Base-by-base conservation (phyloP, 2,888 invertebrate species). In the Dugesia japonica region DNA sequence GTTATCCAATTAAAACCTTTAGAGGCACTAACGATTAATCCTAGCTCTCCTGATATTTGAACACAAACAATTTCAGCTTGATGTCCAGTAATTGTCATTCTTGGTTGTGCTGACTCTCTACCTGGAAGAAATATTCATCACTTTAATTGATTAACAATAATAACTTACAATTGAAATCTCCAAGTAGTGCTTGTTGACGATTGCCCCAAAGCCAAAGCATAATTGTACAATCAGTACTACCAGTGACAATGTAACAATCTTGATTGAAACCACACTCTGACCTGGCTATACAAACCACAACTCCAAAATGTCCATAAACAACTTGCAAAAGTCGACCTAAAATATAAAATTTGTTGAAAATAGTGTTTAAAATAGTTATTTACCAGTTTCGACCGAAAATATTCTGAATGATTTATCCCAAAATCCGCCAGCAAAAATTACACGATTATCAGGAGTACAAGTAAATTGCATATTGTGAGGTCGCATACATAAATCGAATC, bases 401-500 rank as follows among this genome's bases (percentile, higher is more conserved):
- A 98, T 93, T 7, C 98, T 87, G 87, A 98, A 98, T 86, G 94
- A 94, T 86, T 97, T 97, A 85, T 99, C 98, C 92, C 97, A 97
- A 87, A 97, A 98, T 76, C 98, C 98, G 83, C 94, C 94, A 0
- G 97, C 94, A 80, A 99, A 91, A 80, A 99, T 89, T 86, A 93
- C 94, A 79, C 92, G 82, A 82, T 94, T 94, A 86, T 99, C 98
- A 0, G 97, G 94, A 0, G 97, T 97, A 28, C 94, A 94, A 28
- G 97, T 92, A 86, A 97, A 98, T 85, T 94, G 94, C 85, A 92
- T 92, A 81, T 91, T 91, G 79, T 91, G 89, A 81, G 95, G 92
- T 83, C 91, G 90, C 80, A 97, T 87, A 83, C 94, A 91, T 85
- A 97, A 95, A 82, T 95, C 95, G 87, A 98, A 97, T 86, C 95